Evolutionary conservation across 1,140 invertebrate genomes (phyloP).

Genomic region (Phortica variegata): DNA sequence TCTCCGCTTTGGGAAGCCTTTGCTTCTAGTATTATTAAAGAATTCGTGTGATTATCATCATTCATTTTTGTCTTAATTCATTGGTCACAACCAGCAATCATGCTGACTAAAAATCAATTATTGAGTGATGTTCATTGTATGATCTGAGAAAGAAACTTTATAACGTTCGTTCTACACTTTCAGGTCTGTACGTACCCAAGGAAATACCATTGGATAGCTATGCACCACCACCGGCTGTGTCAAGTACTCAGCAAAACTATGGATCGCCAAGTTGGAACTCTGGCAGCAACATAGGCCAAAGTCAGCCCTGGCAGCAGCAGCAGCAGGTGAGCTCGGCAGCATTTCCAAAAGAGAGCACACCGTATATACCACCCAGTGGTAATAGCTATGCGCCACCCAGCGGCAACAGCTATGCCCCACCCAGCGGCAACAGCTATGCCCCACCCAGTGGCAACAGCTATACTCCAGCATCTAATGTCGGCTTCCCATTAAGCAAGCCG

Average conservation of each 20-base stretch:
- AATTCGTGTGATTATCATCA: too few species aligned
- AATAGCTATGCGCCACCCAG: neutral
- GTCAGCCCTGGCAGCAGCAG: neutral
- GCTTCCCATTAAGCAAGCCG: conserved; percentile 14
- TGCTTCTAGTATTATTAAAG: too few species aligned
- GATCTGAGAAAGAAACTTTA: too few species aligned
- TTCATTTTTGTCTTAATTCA: too few species aligned
- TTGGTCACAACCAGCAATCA: too few species aligned
- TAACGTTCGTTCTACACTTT: too few species aligned
- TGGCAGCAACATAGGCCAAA: neutral
- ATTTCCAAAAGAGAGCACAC: neutral
- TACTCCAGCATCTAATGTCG: neutral
- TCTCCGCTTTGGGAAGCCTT: too few species aligned
- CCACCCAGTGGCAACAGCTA: neutral
- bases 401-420: neutral
- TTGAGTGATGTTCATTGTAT: too few species aligned
- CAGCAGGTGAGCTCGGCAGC: neutral
- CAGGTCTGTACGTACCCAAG: conserved; percentile 48
- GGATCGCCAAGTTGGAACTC: neutral
- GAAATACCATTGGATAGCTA: conserved; percentile 51
- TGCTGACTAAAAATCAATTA: too few species aligned
- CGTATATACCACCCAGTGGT: neutral
- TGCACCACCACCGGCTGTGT: conserved; percentile 29
- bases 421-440: neutral
- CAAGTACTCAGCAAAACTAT: neutral